These are phyloP conservation scores for Sturnus vulgaris DNA, from an alignment of 2,113 vertebrate genomes.

Conservation along the genomic window DNA sequence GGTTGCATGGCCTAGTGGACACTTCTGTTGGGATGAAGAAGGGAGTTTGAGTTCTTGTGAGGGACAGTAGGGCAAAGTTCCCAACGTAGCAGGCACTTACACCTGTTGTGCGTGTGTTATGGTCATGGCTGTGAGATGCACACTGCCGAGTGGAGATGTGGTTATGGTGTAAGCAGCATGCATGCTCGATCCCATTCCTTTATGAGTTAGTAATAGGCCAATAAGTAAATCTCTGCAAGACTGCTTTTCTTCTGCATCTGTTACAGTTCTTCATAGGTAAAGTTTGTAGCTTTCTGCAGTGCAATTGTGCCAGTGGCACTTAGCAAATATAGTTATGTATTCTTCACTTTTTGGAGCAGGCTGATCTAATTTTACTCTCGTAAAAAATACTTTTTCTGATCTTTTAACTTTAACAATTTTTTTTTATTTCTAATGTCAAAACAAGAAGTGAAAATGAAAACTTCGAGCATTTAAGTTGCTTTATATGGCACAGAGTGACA, in stretches of 20 bases:
- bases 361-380: not conserved
- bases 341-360: not conserved
- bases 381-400: not conserved
- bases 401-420: not conserved
- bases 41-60: not conserved
- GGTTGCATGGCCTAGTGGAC: not conserved
- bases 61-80: not conserved
- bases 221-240: not conserved
- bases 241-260: not conserved
- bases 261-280: not conserved
- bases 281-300: not conserved
- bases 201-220: not conserved
- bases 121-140: not conserved
- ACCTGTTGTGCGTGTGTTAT: fast-evolving
- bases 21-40: not conserved
- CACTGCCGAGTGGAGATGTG: fast-evolving
- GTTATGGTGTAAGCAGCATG: not conserved
- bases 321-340: not conserved
- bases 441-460: not conserved
- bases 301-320: not conserved
- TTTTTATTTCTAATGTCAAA: not conserved
- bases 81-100: not conserved
- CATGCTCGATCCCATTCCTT: not conserved
- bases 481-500: not conserved
- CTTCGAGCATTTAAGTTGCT: fast-evolving